These are phyloP conservation scores for Psammodynastes pulverulentus DNA, from an alignment of 2,113 vertebrate species.

Conservation along the genomic window DNA sequence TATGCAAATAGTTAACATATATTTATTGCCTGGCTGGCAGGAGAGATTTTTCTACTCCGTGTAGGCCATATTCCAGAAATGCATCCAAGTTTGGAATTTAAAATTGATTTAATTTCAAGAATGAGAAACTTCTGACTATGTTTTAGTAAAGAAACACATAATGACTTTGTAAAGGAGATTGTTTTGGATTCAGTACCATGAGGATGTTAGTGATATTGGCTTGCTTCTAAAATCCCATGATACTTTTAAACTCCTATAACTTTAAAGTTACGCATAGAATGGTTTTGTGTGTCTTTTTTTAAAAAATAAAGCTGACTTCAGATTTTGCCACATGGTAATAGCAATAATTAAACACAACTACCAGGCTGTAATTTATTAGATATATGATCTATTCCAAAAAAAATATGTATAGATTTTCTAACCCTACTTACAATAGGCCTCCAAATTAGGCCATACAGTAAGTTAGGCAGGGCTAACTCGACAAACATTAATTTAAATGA, in stretches of 20 bases:
- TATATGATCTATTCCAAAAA: background rate
- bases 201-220: background rate
- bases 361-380: background rate
- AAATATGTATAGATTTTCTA: background rate
- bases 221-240: background rate
- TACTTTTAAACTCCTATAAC: background rate
- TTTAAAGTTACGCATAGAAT: background rate
- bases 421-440: background rate
- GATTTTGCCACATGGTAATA: background rate
- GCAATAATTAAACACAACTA: background rate
- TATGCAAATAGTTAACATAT: slow-evolving; percentile 45
- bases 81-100: background rate
- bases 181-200: background rate
- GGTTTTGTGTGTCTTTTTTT: background rate
- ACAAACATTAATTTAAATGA: background rate
- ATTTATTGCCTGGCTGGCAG: slow-evolving; percentile 35
- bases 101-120: background rate
- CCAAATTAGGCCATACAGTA: background rate
- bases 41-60: slow-evolving; percentile 3
- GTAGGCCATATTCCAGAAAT: slow-evolving; percentile 29
- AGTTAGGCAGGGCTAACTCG: background rate
- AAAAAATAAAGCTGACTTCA: background rate
- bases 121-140: background rate
- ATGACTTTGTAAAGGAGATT: background rate
- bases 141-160: background rate